A percentile compares a stretch with the other conserved stretches of the same genome.
phyloP scores from a whole-genome alignment of 2,797 vertebrate species.

The Takifugu ocellatus region DNA sequence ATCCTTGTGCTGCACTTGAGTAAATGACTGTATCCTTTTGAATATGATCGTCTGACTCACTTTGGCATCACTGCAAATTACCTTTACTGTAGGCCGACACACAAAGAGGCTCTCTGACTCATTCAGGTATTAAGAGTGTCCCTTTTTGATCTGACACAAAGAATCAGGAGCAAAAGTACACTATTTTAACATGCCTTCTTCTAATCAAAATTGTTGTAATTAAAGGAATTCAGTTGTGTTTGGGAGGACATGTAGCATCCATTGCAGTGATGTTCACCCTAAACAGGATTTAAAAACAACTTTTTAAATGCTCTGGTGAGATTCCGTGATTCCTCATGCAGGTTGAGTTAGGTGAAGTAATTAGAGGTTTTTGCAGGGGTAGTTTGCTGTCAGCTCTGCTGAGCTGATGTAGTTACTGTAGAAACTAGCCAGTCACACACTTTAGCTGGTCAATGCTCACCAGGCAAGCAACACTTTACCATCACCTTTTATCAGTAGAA shows the following conservation, averaged over 20 bases:
- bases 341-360: conserved; percentile 77
- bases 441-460: conserved; percentile 61
- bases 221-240: conserved; percentile 70
- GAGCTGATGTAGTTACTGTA: conserved; percentile 71
- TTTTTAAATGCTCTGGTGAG: conserved; percentile 28
- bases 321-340: conserved; percentile 62
- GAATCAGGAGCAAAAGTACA: conserved; percentile 40
- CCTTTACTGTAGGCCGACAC: conserved; percentile 34
- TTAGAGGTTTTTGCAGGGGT: conserved; percentile 72
- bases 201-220: conserved; percentile 77
- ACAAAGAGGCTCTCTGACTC: conserved; percentile 43
- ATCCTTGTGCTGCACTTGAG: conserved; percentile 3
- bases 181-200: conserved; percentile 63
- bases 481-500: conserved; percentile 59
- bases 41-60: conserved; percentile 12
- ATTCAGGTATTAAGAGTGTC: conserved; percentile 50
- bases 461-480: conserved; percentile 61
- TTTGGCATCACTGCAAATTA: conserved; percentile 22
- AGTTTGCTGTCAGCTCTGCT: conserved; percentile 69
- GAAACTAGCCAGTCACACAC: conserved; percentile 76
- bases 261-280: conserved; percentile 42
- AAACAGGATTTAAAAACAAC: conserved; percentile 27
- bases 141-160: conserved; percentile 71
- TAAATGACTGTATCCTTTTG: background rate
- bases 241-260: conserved; percentile 63